Base-by-base conservation (phyloP, 1,140 invertebrate species). In the Ectropis grisescens region DNA sequence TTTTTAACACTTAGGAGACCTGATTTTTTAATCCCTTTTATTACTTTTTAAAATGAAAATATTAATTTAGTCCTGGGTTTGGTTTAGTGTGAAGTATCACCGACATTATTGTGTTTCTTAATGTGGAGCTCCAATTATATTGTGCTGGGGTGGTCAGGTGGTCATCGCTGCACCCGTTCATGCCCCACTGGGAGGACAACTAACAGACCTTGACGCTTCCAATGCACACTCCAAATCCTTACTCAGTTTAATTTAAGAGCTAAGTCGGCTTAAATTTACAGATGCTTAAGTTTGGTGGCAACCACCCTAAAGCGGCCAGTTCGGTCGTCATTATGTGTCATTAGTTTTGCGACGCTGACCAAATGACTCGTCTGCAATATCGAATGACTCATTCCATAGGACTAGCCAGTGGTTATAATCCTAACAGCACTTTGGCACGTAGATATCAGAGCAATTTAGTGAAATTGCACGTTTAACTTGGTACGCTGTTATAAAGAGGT, bases 301-400 rank as follows among this genome's bases (percentile, higher is more conserved):
- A 37, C 54, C 60, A 56, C 66, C 61, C 70, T 50, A 66, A 57
- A 58, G 50, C 61, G 59, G 54, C 61, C 58, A 60, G 65, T 46
- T 41, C 62, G 56, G 60, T 57, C 68, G 64, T 75, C 75, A 80
- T 80, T 80, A 80, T 71, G 70, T 76, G 71, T 75, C 70, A 80
- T 80, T 80, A 80, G 71, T 80, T 80, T 80, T 76, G 75, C 71
- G 71, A 80, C 75, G 67, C 64, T 80, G 71, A 76, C 74, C 74
- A 74, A 80, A 80, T 71, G 69, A 74, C 71, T 74, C 65, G 69
- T 62, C 69, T 70, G 62, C 62, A 56, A 76, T 76, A 76, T 80
- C 71, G 64, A 62, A 76, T 80, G 71, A 76, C 69, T 76, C 69
- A 76, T 80, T 19, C 16, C 16, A 19, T 19, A 19, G 16, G 8